A percentile compares a stretch with the other conserved stretches of the same genome.
phyloP scores from a whole-genome alignment of 2,113 vertebrate species.

The Cyphomyrus plagiostoma region DNA sequence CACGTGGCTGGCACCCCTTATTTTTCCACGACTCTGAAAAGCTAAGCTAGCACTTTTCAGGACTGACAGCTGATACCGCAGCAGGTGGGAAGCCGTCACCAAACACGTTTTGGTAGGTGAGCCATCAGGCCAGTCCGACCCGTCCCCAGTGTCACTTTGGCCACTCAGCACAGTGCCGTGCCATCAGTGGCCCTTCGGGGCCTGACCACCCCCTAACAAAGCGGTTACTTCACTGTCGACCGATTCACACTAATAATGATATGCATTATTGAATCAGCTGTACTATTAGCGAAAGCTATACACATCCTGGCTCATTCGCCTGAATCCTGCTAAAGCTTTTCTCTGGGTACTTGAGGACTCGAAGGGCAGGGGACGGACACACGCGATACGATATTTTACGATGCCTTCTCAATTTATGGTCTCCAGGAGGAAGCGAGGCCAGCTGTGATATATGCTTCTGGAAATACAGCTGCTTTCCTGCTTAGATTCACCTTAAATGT shows the following conservation, averaged over 20 bases:
- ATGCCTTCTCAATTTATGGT: not conserved
- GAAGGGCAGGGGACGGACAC: not conserved
- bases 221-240: not conserved
- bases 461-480: not conserved
- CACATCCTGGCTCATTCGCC: not conserved
- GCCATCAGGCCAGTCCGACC: not conserved
- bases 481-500: not conserved
- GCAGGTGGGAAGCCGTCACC: not conserved
- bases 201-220: not conserved
- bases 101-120: not conserved
- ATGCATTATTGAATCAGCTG: not conserved
- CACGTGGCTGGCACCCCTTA: not conserved
- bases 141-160: not conserved
- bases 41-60: not conserved
- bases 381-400: not conserved
- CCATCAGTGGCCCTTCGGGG: not conserved
- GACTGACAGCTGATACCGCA: not conserved
- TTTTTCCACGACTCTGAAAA: not conserved
- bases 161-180: not conserved
- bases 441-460: not conserved
- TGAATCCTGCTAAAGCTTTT: not conserved
- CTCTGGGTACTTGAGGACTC: not conserved
- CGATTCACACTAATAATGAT: not conserved
- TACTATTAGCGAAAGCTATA: not conserved
- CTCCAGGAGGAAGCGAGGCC: not conserved